Evolutionary conservation across 2,888 invertebrate species (phyloP).

Genomic region (Proisotoma minuta): DNA sequence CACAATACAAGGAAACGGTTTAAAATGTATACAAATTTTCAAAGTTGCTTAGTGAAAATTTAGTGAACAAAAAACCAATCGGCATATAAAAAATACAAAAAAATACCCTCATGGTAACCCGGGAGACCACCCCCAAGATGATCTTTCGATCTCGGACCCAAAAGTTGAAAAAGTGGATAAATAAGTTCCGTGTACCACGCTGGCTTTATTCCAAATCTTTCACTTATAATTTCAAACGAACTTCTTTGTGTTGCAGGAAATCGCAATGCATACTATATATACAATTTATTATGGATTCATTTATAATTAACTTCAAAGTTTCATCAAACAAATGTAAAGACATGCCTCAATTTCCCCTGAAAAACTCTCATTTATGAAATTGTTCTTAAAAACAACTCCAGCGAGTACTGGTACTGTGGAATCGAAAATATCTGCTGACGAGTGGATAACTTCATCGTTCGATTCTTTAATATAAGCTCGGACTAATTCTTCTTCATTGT

Average conservation of each 20-base stretch:
- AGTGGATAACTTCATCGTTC: conserved; percentile 19
- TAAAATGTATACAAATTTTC: no score
- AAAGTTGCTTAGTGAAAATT: not conserved
- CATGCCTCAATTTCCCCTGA: conserved; percentile 38
- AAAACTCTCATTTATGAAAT: conserved; percentile 26
- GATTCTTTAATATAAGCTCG: conserved; percentile 28
- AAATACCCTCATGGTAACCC: conserved; percentile 50
- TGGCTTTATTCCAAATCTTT: conserved; percentile 40
- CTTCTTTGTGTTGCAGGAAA: conserved; percentile 45
- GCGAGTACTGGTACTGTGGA: conserved; percentile 39
- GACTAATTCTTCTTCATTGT: conserved; percentile 40
- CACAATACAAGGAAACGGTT: no score
- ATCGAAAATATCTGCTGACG: conserved; percentile 31
- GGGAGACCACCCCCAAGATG: conserved; percentile 58
- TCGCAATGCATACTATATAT: conserved; percentile 39
- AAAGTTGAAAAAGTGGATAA: conserved; percentile 62
- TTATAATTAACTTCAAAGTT: not conserved
- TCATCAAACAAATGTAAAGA: conserved; percentile 15
- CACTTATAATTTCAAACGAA: conserved; percentile 41
- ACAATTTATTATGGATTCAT: not conserved
- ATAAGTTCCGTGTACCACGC: conserved; percentile 65
- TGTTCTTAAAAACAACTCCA: conserved; percentile 40
- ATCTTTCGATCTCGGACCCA: conserved; percentile 62
- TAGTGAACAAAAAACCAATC: not conserved
- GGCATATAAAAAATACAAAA: not conserved